Evolutionary conservation across 2,888 invertebrate species (phyloP), one percentile per base, ranked within the genome.

Genomic region (Cylloceria caligata): DNA sequence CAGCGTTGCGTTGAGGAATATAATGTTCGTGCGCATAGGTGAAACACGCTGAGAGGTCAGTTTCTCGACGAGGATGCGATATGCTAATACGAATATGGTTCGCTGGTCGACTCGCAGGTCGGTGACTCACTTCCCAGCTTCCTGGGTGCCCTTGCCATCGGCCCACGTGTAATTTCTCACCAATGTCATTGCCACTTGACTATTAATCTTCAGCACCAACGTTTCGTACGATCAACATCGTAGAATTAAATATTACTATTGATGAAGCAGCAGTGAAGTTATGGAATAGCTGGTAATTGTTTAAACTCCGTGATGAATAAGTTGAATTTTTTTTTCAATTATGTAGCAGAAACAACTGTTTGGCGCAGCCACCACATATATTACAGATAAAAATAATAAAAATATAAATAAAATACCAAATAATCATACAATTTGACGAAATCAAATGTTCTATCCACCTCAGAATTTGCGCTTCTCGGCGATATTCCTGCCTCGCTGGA

Each of bases 81-180:
- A 87, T 84, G 87, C 82, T 84, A 86, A 89, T 88, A 83, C 76
- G 82, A 87, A 86, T 88, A 86, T 86, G 83, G 84, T 73, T 47
- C 80, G 30, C 13, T 52, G 39, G 42, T n/a, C 24, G n/a, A 34
- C n/a, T 64, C n/a, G 7, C 82, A 78, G 65, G 85, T 86, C 85
- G 76, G 68, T 71, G 84, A 83, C 84, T 81, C 78, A 76, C 81
- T 55, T 47, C 19, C 13, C 52, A 55, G 62, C 55, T 45, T 45
- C 57, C 47, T 21, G 16, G 62, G 19, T 67, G 11, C 24, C 11
- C 42, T 19, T 52, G 69, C 34, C 49, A 69, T 64, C 74, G 72
- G 60, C 73, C 79, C 62, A 80, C 73, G 68, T 52, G n/a, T 49
- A 52, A 68, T 36, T 9, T 30, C 79, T 84, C 71, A 47, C 71